Evolutionary conservation across 2,888 invertebrate genomes (phyloP).

Genomic region (Conistra vaccinii): DNA sequence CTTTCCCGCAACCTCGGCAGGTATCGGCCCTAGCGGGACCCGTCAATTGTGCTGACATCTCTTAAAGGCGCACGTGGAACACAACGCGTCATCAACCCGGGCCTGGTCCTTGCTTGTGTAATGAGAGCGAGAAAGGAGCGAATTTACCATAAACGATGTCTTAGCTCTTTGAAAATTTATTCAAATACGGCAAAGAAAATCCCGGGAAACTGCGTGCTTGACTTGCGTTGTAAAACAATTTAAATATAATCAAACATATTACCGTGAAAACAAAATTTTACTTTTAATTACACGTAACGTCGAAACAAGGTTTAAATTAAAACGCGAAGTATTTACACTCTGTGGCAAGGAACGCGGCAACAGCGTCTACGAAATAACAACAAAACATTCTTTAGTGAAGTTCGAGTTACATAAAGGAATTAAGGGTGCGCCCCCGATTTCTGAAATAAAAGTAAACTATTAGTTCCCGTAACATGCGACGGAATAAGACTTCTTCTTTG

Average conservation of each 20-base stretch:
- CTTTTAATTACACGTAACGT: constrained; percentile 59
- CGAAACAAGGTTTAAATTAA: constrained; percentile 57
- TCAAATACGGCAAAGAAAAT: constrained; percentile 18
- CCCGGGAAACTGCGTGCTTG: neutral
- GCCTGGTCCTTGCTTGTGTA: no score
- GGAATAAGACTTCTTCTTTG: neutral
- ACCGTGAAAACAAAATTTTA: constrained; percentile 32
- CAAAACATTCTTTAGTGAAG: constrained; percentile 50
- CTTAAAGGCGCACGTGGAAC: no score
- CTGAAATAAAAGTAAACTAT: neutral
- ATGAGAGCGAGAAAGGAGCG: neutral
- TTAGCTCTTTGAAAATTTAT: constrained; percentile 1
- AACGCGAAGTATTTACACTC: constrained; percentile 56
- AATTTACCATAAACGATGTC: neutral
- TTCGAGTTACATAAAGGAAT: constrained; percentile 30
- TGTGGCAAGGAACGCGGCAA: constrained; percentile 42
- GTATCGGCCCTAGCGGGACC: no score
- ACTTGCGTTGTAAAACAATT: constrained; percentile 39
- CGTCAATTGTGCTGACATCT: no score
- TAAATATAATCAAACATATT: constrained; percentile 36
- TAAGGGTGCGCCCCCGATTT: neutral
- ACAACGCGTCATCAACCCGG: no score
- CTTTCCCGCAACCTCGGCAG: no score
- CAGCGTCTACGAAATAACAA: constrained; percentile 27
- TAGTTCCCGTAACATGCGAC: neutral